These are phyloP conservation scores for Tricholaema leucomelas DNA, from an alignment of 2,113 vertebrate genomes.

Conservation along the genomic window DNA sequence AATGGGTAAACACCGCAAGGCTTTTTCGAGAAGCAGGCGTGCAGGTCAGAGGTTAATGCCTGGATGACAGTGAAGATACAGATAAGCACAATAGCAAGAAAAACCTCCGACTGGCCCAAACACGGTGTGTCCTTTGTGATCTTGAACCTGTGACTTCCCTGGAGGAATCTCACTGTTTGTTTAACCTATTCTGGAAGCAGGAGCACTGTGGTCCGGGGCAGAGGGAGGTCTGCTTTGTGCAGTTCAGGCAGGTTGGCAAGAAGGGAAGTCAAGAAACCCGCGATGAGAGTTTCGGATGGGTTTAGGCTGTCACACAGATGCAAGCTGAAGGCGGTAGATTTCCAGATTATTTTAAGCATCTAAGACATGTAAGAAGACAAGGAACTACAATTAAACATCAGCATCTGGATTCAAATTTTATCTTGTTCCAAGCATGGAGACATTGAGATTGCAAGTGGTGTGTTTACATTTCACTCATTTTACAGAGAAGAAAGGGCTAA, in stretches of 20 bases:
- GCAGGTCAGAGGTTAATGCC: slow-evolving; percentile 64
- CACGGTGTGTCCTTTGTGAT: slow-evolving; percentile 1
- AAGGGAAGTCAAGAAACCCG: not conserved
- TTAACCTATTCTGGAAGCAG: slow-evolving; percentile 13
- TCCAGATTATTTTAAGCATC: not conserved
- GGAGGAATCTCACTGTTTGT: slow-evolving; percentile 53
- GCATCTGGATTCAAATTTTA: not conserved
- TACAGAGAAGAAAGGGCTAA: not conserved
- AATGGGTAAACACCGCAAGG: slow-evolving; percentile 72
- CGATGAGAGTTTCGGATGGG: not conserved
- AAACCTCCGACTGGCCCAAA: slow-evolving; percentile 16
- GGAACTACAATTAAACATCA: not conserved
- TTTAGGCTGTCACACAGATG: not conserved
- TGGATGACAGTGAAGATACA: slow-evolving; percentile 68
- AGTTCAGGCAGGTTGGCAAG: not conserved
- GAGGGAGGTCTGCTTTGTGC: not conserved
- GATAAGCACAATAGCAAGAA: slow-evolving; percentile 65
- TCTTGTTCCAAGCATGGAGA: not conserved
- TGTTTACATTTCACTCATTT: not conserved
- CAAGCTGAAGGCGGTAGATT: not conserved
- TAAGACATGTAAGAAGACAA: not conserved
- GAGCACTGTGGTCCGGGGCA: not conserved
- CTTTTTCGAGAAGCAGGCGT: slow-evolving; percentile 36
- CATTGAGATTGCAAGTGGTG: not conserved
- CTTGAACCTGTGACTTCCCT: slow-evolving; percentile 62